Evolutionary conservation across 2,888 invertebrate genomes (phyloP), one percentile per base, ranked within the genome.

Genomic region (Hyalella azteca): DNA sequence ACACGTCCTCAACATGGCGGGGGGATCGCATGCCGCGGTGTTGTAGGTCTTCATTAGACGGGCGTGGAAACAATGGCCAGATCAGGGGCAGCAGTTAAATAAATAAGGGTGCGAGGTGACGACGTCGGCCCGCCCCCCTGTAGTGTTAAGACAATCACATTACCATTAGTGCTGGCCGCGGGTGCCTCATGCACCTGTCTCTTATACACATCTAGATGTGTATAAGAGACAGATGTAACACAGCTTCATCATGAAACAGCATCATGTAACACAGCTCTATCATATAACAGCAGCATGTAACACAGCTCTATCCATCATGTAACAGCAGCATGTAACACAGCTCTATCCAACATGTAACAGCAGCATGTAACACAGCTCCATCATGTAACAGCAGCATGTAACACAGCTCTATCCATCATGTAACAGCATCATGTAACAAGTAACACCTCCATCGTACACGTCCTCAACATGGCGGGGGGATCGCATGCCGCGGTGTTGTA

Each of bases 141-240:
- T 36, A 19, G 66, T 66, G 66, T 36, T 66, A 36, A 66, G 66
- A 66, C 66, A 66, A 66, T 66, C 66, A 36, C 66, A 66, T 66
- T 66, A 66, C 36, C 66, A 66, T 66, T 66, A 66, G 66, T n/a
- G n/a, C 36, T 4, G 66, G 39, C 66, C 19, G 66, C 19, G 66
- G 66, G 36, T 32, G 36, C 45, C n/a, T n/a, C n/a, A n/a, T n/a
- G n/a, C n/a, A n/a, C n/a, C n/a, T n/a, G n/a, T n/a, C n/a, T n/a
- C n/a, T n/a, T n/a, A n/a, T n/a, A n/a, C n/a, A n/a, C n/a, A n/a
- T n/a, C n/a, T n/a, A n/a, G n/a, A n/a, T n/a, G 45, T n/a, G n/a
- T n/a, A n/a, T n/a, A n/a, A n/a, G n/a, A n/a, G n/a, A n/a, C n/a
- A n/a, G n/a, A n/a, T n/a, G n/a, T n/a, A n/a, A n/a, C n/a, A n/a